Conservation (phyloP, 2,888 invertebrate genomes). For the Lepidonotus clava region DNA sequence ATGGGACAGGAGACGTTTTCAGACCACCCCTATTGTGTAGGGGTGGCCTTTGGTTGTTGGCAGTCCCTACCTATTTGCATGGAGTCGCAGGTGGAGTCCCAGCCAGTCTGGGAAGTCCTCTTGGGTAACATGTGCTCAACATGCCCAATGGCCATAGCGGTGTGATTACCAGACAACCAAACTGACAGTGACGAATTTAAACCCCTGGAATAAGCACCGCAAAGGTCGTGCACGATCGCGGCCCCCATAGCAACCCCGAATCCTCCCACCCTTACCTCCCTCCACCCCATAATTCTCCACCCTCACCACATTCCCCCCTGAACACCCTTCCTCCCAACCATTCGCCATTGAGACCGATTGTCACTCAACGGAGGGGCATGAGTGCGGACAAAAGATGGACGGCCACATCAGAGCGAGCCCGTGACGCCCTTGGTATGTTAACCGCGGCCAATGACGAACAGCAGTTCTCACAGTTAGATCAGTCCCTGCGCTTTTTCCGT, state of each 20-base stretch:
- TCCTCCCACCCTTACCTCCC: background rate
- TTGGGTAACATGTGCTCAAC: constrained; percentile 14
- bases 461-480: background rate
- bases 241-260: background rate
- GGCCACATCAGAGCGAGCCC: background rate
- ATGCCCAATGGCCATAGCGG: background rate
- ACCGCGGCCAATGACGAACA: constrained; percentile 9
- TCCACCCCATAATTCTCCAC: background rate
- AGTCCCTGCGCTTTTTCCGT: background rate
- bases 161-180: background rate
- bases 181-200: constrained; percentile 12
- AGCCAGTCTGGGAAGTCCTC: background rate
- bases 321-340: background rate
- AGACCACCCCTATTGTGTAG: too few species aligned
- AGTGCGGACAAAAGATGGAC: background rate
- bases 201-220: background rate
- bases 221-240: background rate
- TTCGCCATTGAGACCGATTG: background rate
- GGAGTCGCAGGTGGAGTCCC: too few species aligned
- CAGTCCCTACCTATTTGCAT: too few species aligned
- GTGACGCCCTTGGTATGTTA: background rate
- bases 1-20: too few species aligned
- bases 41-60: too few species aligned
- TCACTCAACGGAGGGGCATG: background rate
- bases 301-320: background rate